Conservation (phyloP, 2,797 vertebrate genomes). For the Notoglanidium macrostoma region DNA sequence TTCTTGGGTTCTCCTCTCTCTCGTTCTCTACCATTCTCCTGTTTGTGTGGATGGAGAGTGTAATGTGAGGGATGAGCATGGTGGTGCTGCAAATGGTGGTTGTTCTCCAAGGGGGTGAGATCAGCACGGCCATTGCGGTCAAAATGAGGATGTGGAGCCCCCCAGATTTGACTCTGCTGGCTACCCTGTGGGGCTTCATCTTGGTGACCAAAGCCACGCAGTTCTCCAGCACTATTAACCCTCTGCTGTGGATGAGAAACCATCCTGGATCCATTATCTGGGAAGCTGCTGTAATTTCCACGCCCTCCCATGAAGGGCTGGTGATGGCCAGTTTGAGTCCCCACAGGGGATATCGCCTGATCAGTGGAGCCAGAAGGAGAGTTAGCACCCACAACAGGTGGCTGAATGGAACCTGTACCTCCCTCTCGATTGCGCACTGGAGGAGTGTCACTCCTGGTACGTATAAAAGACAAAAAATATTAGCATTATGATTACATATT, state of each 20-base stretch:
- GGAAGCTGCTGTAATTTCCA: conserved; percentile 76
- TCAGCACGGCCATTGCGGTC: conserved; percentile 78
- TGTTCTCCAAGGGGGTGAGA: conserved; percentile 68
- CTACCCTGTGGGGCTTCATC: conserved; percentile 74
- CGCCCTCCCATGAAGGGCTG: conserved; percentile 78
- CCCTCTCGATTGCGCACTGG: conserved; percentile 80
- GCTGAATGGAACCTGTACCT: conserved; percentile 76
- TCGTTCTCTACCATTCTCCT: conserved; percentile 68
- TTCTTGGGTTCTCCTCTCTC: conserved; percentile 75
- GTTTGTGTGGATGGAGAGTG: conserved; percentile 71
- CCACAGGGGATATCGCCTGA: conserved; percentile 76
- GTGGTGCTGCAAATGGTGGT: conserved; percentile 69
- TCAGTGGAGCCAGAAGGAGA: conserved; percentile 71
- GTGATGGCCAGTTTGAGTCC: conserved; percentile 72
- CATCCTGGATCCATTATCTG: conserved; percentile 73
- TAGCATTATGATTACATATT: neutral
- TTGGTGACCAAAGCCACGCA: conserved; percentile 78
- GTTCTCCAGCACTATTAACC: conserved; percentile 50
- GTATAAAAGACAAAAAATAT: conserved; percentile 14
- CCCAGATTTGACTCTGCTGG: conserved; percentile 79
- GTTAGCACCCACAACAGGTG: conserved; percentile 61
- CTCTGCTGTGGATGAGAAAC: conserved; percentile 66
- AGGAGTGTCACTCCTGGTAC: conserved; percentile 85
- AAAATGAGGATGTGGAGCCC: conserved; percentile 73
- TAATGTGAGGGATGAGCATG: conserved; percentile 71